Conservation (phyloP, 2,797 vertebrate genomes). For the Hippopotamyrus pictus region DNA sequence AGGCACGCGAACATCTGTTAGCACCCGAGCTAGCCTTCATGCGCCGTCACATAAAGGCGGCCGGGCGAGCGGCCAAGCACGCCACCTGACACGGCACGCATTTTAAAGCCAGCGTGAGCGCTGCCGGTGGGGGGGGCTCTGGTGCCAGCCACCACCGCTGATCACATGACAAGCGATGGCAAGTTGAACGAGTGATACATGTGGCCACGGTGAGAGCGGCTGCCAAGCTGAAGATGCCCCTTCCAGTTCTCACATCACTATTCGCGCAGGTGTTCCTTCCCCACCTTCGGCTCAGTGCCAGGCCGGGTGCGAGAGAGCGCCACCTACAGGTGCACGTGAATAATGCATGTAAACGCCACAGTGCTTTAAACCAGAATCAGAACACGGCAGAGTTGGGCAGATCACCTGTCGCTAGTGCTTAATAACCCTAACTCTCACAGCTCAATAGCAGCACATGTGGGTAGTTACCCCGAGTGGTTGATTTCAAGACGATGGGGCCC, state of each 20-base stretch:
- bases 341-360: not conserved
- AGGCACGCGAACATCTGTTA: slow-evolving; percentile 1
- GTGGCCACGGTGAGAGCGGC: not conserved
- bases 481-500: not conserved
- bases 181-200: not conserved
- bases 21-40: not conserved
- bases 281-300: not conserved
- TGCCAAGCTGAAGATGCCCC: not conserved
- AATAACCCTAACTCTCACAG: not conserved
- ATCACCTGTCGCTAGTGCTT: not conserved
- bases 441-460: not conserved
- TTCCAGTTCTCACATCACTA: not conserved
- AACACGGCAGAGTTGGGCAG: not conserved
- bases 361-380: not conserved
- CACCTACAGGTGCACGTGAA: not conserved
- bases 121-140: not conserved
- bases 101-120: not conserved
- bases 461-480: not conserved
- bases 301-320: not conserved
- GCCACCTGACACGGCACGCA: not conserved
- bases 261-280: not conserved
- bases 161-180: not conserved
- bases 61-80: not conserved
- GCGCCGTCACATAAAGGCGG: not conserved
- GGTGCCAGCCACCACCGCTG: not conserved